Evolutionary conservation across 2,888 invertebrate genomes (phyloP), one percentile per base, ranked within the genome.

Genomic region (Drosophila lutescens): DNA sequence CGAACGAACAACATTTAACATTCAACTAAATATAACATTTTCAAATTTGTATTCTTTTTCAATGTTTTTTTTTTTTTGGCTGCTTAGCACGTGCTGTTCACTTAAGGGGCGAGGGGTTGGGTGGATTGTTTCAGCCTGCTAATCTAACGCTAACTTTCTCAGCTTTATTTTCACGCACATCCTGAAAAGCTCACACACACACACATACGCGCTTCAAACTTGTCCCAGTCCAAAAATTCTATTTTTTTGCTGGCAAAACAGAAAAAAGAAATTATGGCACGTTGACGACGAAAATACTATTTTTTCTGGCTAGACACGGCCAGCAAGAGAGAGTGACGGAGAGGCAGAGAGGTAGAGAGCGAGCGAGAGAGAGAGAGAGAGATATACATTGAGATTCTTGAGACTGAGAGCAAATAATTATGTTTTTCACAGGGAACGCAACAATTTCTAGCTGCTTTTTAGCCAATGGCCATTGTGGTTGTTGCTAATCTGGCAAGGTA

Each of bases 91-190:
- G 71, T 71, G 71, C 71, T 71, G 41, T 47, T 43, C 51, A 67
- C 68, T 56, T 51, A 46, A 15, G 12, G 50, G 49, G 50, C 2
- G n/a, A 20, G 8, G 54, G 10, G 56, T 32, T 23, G 38, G 23
- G 9, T 32, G 13, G 9, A 34, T 12, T 23, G 10, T 44, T 72
- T 77, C 74, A 72, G 67, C 67, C 72, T 76, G 86, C 84, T 79
- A 83, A 86, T 82, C 80, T 79, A 71, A 71, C 78, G 77, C 69
- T 73, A 77, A 68, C 74, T 72, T 79, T 71, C 79, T 76, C 74
- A 75, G 70, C 78, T 66, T 78, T 80, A 76, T 80, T 69, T 61
- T 51, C 63, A 69, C 63, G 55, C 71, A 63, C 65, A 56, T 60
- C 50, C 41, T 17, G 36, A 68, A 68, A 47, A 53, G 49, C 58